phyloP scores from a whole-genome alignment of 2,113 vertebrate genomes.

The Triplophysa tibetana region DNA sequence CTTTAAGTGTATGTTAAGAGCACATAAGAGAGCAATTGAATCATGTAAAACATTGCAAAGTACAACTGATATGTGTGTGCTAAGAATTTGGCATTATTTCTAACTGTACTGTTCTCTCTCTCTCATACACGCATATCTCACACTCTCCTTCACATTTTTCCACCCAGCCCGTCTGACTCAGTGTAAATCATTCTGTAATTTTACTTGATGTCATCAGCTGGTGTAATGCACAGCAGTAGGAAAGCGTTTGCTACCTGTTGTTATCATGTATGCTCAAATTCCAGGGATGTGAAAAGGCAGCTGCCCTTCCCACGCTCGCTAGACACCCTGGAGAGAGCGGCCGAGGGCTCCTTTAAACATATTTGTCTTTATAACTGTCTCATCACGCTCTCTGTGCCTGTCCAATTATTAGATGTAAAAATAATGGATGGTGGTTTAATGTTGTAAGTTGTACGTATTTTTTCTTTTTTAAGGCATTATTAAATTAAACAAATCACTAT shows the following conservation, averaged over 20 bases:
- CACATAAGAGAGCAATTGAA: too few relatives aligned
- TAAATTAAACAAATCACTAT: too few relatives aligned
- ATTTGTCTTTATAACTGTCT: not conserved
- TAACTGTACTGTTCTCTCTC: too few relatives aligned
- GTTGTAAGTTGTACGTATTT: too few relatives aligned
- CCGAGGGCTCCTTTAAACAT: not conserved
- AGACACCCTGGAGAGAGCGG: not conserved
- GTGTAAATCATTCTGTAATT: not conserved
- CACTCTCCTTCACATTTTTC: too few relatives aligned
- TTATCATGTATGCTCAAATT: slow-evolving; percentile 9
- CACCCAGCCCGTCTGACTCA: not conserved
- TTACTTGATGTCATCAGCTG: not conserved
- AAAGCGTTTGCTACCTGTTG: not conserved
- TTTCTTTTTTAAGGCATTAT: too few relatives aligned
- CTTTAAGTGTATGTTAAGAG: too few relatives aligned
- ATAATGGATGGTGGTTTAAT: not conserved
- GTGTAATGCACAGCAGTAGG: not conserved
- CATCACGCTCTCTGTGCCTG: not conserved
- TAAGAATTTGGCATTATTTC: too few relatives aligned
- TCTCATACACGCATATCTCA: too few relatives aligned
- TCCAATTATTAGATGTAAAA: not conserved
- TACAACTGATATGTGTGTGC: too few relatives aligned
- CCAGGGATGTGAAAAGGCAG: not conserved
- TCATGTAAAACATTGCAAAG: too few relatives aligned
- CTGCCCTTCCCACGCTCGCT: slow-evolving; percentile 23